Base-by-base conservation (phyloP, 2,888 invertebrate species). In the Aphidoletes aphidimyza region DNA sequence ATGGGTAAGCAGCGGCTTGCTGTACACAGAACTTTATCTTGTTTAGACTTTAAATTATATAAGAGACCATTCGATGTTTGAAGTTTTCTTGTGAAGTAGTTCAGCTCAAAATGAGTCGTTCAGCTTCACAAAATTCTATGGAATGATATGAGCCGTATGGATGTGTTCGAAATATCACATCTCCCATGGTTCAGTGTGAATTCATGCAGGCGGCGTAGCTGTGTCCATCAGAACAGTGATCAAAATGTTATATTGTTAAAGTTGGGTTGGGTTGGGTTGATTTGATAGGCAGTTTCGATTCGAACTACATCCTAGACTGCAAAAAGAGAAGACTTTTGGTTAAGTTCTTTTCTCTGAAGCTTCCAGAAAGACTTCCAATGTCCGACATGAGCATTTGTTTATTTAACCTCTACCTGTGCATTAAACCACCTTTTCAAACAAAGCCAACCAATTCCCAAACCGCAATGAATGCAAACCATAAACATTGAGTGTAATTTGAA, bases 401-500 rank as follows among this genome's bases (percentile, higher is more conserved):
- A 47, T 47, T 17, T 19, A 47, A 17, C 30, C 34, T 3, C 8
- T 69, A 14, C 30, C 11, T 34, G 69, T 11, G 14, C 69, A 69
- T 30, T 3, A 54, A 34, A 34, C 11, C 69, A 34, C 69, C 26
- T 34, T 5, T 11, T 2, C 54, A 54, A 69, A 30, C 3, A 30
- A 30, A 1, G 34, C 42, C 0, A 69, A 69, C 69, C 26, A n/a
- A 30, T 30, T 30, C 69, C 6, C 0, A 30, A 69, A 30, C 30
- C 69, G 30, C 69, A 69, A 30, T 54, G 19, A 3, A 54, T 8
- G 8, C 54, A 54, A 17, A 11, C 54, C 11, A 54, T 30, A 69
- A 69, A 69, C n/a, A 30, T 19, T 69, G 26, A 69, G 30, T 26
- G 3, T 69, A 69, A 69, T 69, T 69, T 69, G 69, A 69, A 69